Conservation (phyloP, 2,113 vertebrate species). For the Fregetta grallaria region DNA sequence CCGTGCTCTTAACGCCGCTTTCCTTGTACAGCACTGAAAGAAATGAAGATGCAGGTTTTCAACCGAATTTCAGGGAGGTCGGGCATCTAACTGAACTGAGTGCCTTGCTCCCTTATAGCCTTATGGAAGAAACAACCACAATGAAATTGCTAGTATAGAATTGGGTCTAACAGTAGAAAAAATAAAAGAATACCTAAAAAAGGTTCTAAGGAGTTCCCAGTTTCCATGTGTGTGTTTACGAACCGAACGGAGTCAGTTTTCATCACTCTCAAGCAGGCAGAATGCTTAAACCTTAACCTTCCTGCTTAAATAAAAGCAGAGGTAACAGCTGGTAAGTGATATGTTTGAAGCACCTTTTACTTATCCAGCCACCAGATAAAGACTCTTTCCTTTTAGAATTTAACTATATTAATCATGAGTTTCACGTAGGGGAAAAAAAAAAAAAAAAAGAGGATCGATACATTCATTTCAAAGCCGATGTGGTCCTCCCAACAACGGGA, state of each 20-base stretch:
- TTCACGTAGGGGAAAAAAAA: background rate
- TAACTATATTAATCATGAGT: background rate
- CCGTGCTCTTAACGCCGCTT: background rate
- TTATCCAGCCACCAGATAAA: background rate
- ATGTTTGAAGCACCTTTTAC: background rate
- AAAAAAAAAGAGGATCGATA: background rate
- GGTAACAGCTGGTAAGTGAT: background rate
- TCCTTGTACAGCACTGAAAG: background rate
- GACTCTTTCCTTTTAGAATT: background rate
- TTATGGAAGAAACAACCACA: background rate
- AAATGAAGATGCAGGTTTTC: background rate
- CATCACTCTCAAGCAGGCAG: background rate
- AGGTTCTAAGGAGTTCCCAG: background rate
- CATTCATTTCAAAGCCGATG: slow-evolving; percentile 37
- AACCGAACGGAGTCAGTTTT: background rate
- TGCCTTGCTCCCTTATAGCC: background rate
- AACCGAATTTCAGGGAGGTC: background rate
- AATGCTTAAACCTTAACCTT: background rate
- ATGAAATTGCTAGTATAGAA: background rate
- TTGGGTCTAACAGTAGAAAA: background rate
- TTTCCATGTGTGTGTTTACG: background rate
- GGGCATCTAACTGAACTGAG: background rate
- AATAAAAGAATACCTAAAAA: background rate
- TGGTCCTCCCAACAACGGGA: background rate
- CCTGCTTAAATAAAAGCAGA: background rate